A percentile compares a stretch with the other conserved stretches of the same genome.
Conservation (phyloP, 2,888 invertebrate species). For the Oithona nana region DNA sequence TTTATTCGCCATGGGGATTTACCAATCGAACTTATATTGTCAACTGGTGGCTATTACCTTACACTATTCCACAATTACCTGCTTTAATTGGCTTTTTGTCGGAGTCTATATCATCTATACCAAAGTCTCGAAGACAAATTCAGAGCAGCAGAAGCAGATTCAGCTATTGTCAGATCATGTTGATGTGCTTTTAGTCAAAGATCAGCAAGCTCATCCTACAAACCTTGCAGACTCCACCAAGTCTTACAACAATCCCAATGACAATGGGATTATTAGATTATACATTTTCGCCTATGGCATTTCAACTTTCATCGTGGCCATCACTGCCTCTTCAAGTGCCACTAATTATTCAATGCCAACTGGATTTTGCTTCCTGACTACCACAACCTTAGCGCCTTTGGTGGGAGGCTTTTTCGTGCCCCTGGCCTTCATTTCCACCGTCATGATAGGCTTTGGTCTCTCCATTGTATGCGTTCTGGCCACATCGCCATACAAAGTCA, state of each 20-base stretch:
- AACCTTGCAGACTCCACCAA: no score
- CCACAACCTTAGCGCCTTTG: neutral
- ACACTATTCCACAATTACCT: neutral
- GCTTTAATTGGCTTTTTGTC: slow-evolving; percentile 8
- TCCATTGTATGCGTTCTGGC: slow-evolving; percentile 1
- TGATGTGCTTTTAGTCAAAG: no score
- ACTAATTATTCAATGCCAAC: neutral
- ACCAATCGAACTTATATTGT: slow-evolving; percentile 3
- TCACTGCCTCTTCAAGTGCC: neutral
- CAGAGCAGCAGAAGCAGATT: no score
- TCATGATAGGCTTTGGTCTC: slow-evolving; percentile 1
- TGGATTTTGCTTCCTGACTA: neutral
- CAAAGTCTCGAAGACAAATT: no score
- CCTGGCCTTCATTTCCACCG: neutral
- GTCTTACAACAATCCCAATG: no score
- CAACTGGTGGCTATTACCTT: neutral
- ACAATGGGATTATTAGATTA: no score
- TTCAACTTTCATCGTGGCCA: neutral
- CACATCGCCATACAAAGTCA: neutral
- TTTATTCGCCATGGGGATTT: neutral
- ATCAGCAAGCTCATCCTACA: no score
- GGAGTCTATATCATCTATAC: neutral
- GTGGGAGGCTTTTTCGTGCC: slow-evolving; percentile 3
- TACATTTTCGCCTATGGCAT: neutral
- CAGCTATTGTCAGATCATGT: no score